These are phyloP conservation scores for Drepanosiphum platanoidis DNA, from an alignment of 2,888 invertebrate genomes.

Conservation along the genomic window DNA sequence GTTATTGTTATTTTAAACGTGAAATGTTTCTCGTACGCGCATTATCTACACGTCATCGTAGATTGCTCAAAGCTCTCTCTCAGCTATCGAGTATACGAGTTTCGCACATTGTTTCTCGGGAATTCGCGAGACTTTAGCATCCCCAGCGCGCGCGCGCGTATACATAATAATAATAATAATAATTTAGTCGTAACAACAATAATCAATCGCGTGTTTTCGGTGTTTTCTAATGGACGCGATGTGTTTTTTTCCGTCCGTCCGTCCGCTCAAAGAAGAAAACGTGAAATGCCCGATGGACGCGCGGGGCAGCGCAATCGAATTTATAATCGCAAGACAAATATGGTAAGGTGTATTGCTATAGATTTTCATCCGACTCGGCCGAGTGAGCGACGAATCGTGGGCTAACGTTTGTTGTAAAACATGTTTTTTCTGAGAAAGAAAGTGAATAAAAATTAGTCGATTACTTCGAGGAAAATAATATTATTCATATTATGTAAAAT, in stretches of 20 bases:
- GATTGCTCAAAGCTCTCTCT: too few relatives aligned
- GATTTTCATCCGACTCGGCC: background rate
- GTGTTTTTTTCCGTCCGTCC: background rate
- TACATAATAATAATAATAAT: too few relatives aligned
- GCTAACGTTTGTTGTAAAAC: background rate
- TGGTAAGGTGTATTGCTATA: background rate
- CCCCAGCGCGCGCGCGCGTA: too few relatives aligned
- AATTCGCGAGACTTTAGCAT: too few relatives aligned
- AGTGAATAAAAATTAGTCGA: conserved; percentile 1
- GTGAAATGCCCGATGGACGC: background rate
- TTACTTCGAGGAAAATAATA: background rate
- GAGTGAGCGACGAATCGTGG: background rate
- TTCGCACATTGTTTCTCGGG: too few relatives aligned
- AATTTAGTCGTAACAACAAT: too few relatives aligned
- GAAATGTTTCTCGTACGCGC: too few relatives aligned
- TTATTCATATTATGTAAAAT: background rate
- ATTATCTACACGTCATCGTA: too few relatives aligned
- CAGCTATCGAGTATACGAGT: too few relatives aligned
- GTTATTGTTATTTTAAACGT: too few relatives aligned
- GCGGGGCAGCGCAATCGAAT: background rate
- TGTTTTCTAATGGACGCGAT: background rate
- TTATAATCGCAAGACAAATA: background rate
- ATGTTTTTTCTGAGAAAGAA: background rate
- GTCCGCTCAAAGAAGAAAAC: background rate
- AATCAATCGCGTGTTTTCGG: background rate